Evolutionary conservation across 92 coral and sea anemone species (phyloP).

Genomic region (Phenganax subtilis): DNA sequence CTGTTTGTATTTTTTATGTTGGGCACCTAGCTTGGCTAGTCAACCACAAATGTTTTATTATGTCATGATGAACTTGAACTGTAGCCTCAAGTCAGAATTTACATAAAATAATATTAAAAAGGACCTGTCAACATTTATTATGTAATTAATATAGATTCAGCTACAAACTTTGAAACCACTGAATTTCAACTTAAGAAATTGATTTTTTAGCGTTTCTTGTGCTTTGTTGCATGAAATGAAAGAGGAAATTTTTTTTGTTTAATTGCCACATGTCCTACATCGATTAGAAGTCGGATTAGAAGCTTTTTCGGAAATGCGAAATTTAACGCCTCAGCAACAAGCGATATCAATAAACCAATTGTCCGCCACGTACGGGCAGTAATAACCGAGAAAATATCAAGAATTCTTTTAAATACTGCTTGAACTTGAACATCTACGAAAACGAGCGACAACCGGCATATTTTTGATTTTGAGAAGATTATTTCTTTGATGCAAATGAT

Average conservation of each 20-base stretch:
- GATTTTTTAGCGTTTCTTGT: no score
- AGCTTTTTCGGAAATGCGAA: slow-evolving; percentile 13
- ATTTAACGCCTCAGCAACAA: slow-evolving; percentile 13
- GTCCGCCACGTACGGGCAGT: not conserved
- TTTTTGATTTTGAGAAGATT: no score
- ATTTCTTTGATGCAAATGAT: no score
- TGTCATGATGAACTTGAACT: not conserved
- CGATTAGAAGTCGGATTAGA: slow-evolving; percentile 6
- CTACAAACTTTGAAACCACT: no score
- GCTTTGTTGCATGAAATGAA: no score
- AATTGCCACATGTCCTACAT: not conserved
- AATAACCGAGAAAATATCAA: not conserved
- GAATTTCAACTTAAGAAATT: no score
- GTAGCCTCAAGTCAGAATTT: no score
- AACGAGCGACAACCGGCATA: no score
- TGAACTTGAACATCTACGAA: not conserved
- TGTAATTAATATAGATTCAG: no score
- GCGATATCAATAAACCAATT: not conserved
- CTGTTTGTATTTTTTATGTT: not conserved
- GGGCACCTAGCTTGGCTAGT: not conserved
- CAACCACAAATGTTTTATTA: not conserved
- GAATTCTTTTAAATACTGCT: not conserved
- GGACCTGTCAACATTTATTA: no score
- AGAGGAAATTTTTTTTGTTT: not conserved
- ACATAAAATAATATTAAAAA: no score